Conservation (phyloP, 2,797 vertebrate genomes). For the Lophotriccus pileatus region DNA sequence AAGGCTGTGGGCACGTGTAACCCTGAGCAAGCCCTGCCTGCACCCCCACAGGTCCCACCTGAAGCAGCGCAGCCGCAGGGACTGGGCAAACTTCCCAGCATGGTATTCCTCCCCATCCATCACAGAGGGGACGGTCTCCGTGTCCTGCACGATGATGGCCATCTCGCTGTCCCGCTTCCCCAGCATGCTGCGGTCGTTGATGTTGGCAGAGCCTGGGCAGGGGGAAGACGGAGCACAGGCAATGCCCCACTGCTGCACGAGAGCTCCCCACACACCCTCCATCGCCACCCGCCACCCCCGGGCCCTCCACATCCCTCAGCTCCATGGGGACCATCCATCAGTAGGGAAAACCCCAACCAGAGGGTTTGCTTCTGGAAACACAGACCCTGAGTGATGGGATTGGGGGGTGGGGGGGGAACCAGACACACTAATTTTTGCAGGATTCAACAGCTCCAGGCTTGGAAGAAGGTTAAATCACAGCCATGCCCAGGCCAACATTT, state of each 20-base stretch:
- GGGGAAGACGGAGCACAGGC: neutral
- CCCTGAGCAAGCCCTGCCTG: neutral
- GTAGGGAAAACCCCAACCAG: neutral
- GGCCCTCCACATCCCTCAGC: accelerated
- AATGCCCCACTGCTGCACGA: accelerated
- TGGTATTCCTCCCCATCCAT: conserved; percentile 87
- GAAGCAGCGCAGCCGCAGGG: conserved; percentile 90
- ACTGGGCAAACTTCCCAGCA: conserved; percentile 83
- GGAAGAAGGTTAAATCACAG: neutral
- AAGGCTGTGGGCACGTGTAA: accelerated
- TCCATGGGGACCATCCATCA: accelerated
- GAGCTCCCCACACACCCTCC: neutral
- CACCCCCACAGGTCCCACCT: conserved; percentile 65
- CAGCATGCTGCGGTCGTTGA: conserved; percentile 97
- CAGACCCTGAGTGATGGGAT: neutral
- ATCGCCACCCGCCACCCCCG: accelerated
- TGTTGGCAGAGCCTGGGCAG: conserved; percentile 91
- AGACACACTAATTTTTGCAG: neutral
- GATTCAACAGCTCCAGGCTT: neutral
- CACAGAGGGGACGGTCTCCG: conserved; percentile 76
- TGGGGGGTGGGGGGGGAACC: accelerated
- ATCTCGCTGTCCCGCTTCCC: conserved; percentile 96
- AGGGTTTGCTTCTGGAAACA: neutral
- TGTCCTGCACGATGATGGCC: conserved; percentile 91
- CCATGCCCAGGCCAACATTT: neutral